These are phyloP conservation scores for Tyrophagus putrescentiae DNA, from an alignment of 1,140 invertebrate genomes.

Conservation along the genomic window DNA sequence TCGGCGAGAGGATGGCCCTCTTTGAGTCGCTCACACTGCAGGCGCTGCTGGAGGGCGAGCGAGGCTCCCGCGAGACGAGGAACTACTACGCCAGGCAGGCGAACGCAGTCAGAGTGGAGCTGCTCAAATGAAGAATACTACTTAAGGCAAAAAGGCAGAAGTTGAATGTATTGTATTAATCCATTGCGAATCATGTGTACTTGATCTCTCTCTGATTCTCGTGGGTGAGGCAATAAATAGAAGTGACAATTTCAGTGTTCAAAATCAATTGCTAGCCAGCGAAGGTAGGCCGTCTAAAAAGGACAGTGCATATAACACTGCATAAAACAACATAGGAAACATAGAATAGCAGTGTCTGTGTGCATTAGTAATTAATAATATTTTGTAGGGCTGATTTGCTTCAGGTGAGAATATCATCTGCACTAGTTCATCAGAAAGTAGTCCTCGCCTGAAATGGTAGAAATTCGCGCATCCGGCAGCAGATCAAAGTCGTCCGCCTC, in stretches of 20 bases:
- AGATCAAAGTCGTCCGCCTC: too few relatives aligned
- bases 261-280: too few relatives aligned
- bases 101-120: not conserved
- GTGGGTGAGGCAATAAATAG: not conserved
- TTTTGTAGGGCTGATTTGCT: too few relatives aligned
- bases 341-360: too few relatives aligned
- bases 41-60: slow-evolving; percentile 11
- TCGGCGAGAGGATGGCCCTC: not conserved
- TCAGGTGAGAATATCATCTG: too few relatives aligned
- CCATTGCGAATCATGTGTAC: not conserved
- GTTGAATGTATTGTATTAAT: not conserved
- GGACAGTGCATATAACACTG: too few relatives aligned
- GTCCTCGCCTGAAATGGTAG: too few relatives aligned
- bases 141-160: not conserved
- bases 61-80: not conserved
- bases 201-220: not conserved
- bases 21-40: not conserved
- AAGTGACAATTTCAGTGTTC: not conserved
- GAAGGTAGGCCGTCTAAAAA: too few relatives aligned
- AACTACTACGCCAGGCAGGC: slow-evolving; percentile 10
- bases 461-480: too few relatives aligned
- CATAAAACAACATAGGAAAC: too few relatives aligned
- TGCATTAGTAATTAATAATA: too few relatives aligned
- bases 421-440: too few relatives aligned
- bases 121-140: not conserved